These are phyloP conservation scores for Melinopterus prodromus DNA, from an alignment of 2,888 invertebrate genomes.

Conservation along the genomic window DNA sequence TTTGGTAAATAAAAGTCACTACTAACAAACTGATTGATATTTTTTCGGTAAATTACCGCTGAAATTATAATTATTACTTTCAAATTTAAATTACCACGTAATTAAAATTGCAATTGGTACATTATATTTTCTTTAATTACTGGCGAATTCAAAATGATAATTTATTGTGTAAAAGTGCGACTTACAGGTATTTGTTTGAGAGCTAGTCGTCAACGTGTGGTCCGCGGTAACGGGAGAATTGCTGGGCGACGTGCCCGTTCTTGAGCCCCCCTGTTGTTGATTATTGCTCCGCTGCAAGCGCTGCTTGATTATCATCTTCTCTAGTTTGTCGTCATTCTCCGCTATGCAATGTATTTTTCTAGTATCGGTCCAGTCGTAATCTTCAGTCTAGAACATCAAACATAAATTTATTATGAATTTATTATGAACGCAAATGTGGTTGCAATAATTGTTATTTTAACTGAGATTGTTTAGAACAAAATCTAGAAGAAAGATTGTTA, in stretches of 20 bases:
- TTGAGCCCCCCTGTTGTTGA: conserved; percentile 51
- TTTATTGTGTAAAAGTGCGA: no score
- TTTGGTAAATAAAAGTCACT: no score
- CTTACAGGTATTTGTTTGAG: conserved; percentile 59
- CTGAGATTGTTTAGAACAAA: no score
- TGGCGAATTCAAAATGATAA: no score
- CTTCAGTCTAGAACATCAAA: conserved; percentile 69
- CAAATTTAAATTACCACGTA: no score
- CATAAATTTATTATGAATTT: neutral
- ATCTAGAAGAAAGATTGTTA: no score
- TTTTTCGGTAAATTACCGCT: no score
- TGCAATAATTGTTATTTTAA: no score
- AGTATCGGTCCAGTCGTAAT: conserved; percentile 63
- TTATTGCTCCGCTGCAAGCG: conserved; percentile 64
- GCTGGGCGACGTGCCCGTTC: conserved; percentile 39
- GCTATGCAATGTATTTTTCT: conserved; percentile 63
- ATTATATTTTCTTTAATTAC: no score
- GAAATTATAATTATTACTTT: no score
- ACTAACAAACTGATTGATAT: no score
- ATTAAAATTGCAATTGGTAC: no score
- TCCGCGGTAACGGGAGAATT: conserved; percentile 64
- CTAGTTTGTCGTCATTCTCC: conserved; percentile 67
- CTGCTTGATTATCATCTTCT: conserved; percentile 65
- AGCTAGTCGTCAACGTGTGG: conserved; percentile 65
- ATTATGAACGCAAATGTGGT: neutral